Evolutionary conservation across 2,113 vertebrate genomes (phyloP), one percentile per base, ranked within the genome.

Genomic region (Bujurquina vittata): DNA sequence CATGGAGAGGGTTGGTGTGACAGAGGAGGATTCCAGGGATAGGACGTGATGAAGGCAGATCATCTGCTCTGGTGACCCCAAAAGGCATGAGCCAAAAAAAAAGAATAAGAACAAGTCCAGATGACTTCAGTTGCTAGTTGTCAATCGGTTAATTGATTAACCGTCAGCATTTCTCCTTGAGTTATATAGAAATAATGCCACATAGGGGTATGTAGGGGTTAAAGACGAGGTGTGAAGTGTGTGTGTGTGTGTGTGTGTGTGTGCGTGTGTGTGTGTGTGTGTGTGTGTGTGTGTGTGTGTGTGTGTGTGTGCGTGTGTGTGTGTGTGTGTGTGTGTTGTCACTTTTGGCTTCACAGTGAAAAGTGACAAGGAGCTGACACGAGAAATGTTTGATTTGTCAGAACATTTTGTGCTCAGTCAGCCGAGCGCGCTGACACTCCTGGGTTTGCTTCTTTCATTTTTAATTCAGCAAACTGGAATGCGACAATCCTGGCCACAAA

Each of bases 361-460:
- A 74, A 72, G 49, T 62, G 63, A 78, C 18, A 54, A 37, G 58
- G 17, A 84, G 75, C 78, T 87, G 82, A 87, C 82, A 74, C 65
- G 49, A 83, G 49, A 72, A 79, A 43, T 63, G 35, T 57, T 80
- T 84, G 62, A 82, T 75, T 52, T 56, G 58, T 69, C 69, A 81
- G 26, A 88, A 79, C 75, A 65, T 62, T 84, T 77, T 84, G 55
- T 79, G 77, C 78, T 84, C 33, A 59, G 79, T 84, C 86, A 88
- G 75, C 61, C 57, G 61, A 80, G 31, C n/a, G 7, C 29, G 8
- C 1, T 63, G 75, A 60, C 67, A 55, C 54, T 22, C 17, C 10
- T 7, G 46, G 29, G 17, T 33, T 73, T 75, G 26, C 57, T 87
- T 80, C 35, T 79, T 69, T 77, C 9, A 31, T 82, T 52, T 89